Conservation (phyloP, 37 sponge, comb jelly and placozoan species). For the Cladorhizidae sp. region DNA sequence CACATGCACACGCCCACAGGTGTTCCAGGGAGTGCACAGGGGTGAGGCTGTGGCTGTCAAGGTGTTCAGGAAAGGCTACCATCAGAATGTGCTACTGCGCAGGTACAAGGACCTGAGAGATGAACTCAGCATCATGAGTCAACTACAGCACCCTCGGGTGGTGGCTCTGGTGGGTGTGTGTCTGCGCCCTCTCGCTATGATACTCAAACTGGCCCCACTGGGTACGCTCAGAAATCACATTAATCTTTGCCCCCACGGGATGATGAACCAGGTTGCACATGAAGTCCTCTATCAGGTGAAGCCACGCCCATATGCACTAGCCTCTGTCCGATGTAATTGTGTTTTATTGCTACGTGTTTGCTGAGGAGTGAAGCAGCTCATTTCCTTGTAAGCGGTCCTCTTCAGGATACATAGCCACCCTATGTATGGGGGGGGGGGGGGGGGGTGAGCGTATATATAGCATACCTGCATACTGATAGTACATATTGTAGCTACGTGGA, state of each 20-base stretch:
- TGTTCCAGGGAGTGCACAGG: constrained; percentile 42
- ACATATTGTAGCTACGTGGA: no score
- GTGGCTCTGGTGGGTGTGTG: constrained; percentile 47
- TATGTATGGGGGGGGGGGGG: no score
- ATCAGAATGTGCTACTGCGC: constrained; percentile 2
- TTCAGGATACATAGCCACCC: no score
- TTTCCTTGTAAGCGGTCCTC: no score
- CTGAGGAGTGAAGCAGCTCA: no score
- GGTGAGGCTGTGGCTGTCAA: constrained; percentile 55
- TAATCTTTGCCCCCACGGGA: constrained; percentile 52
- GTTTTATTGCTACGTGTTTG: no score
- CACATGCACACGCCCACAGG: constrained; percentile 17
- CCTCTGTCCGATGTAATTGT: no score
- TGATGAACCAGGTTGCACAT: constrained; percentile 33
- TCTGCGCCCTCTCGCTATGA: constrained; percentile 49
- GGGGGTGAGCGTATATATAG: no score
- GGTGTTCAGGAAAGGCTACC: constrained; percentile 38
- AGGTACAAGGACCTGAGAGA: constrained; percentile 45
- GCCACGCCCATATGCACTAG: neutral
- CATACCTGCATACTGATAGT: no score
- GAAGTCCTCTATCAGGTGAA: constrained; percentile 49
- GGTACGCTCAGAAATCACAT: constrained; percentile 60
- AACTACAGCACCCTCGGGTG: constrained; percentile 47
- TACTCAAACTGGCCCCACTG: constrained; percentile 58
- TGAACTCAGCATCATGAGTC: constrained; percentile 59